Conservation (phyloP, 2,888 invertebrate species). For the Lithosia quadra region DNA sequence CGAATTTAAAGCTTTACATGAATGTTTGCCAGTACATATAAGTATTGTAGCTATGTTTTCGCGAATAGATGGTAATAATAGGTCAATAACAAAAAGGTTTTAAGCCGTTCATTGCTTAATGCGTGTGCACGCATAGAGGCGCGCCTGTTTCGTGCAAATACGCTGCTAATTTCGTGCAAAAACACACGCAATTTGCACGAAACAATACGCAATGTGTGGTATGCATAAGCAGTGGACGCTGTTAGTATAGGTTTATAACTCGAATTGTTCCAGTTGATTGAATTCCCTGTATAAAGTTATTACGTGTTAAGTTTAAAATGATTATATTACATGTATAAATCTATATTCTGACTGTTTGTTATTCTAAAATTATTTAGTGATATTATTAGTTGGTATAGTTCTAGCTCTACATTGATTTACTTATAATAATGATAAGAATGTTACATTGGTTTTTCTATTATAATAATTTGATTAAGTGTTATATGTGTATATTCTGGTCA, state of each 20-base stretch:
- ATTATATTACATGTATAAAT: not conserved
- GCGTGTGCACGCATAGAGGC: too few species aligned
- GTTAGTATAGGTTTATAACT: not conserved
- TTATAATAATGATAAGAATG: slow-evolving; percentile 1
- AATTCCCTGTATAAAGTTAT: not conserved
- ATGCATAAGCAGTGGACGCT: too few species aligned
- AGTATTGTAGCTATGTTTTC: not conserved
- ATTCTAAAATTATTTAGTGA: slow-evolving; percentile 16
- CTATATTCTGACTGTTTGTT: not conserved
- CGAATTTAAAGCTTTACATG: too few species aligned
- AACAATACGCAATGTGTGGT: too few species aligned
- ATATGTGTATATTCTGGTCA: slow-evolving; percentile 7
- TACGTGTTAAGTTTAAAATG: not conserved
- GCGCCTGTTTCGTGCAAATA: too few species aligned
- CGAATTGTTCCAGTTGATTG: not conserved
- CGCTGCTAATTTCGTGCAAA: too few species aligned
- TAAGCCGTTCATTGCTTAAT: too few species aligned
- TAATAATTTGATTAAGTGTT: not conserved
- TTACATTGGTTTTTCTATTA: not conserved
- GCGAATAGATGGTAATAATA: not conserved
- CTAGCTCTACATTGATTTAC: not conserved
- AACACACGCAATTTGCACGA: too few species aligned
- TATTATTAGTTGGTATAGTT: slow-evolving; percentile 8
- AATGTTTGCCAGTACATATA: not conserved
- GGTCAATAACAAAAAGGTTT: not conserved